Conservation (phyloP, 2,888 invertebrate species). For the Aethes cnicana region DNA sequence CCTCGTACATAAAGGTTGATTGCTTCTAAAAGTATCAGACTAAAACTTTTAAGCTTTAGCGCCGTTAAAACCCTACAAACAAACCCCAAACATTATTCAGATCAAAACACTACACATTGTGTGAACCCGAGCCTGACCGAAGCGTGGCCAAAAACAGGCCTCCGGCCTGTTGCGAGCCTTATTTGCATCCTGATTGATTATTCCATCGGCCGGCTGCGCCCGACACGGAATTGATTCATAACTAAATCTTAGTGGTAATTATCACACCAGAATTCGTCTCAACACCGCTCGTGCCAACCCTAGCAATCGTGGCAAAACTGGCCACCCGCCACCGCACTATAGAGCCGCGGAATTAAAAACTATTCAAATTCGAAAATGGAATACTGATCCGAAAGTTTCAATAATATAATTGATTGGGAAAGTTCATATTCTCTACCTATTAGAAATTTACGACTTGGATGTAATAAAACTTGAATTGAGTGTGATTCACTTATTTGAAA, state of each 20-base stretch:
- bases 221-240: conserved; percentile 69
- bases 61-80: too few relatives aligned
- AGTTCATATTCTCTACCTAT: conserved; percentile 11
- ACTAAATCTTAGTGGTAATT: conserved; percentile 64
- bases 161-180: conserved; percentile 65
- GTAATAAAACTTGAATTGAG: conserved; percentile 2
- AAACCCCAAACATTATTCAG: too few relatives aligned
- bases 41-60: too few relatives aligned
- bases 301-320: too few relatives aligned
- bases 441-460: conserved; percentile 4
- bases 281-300: background rate
- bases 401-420: conserved; percentile 28
- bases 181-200: conserved; percentile 80
- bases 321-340: too few relatives aligned
- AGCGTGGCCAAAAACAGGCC: conserved; percentile 42
- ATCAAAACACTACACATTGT: too few relatives aligned
- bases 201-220: conserved; percentile 59
- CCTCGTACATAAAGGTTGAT: too few relatives aligned
- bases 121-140: conserved; percentile 5
- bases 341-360: too few relatives aligned
- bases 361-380: conserved; percentile 27
- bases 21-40: too few relatives aligned
- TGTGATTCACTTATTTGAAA: conserved; percentile 1
- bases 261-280: conserved; percentile 49
- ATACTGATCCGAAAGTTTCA: conserved; percentile 11